Evolutionary conservation across 2,888 invertebrate genomes (phyloP), one percentile per base, ranked within the genome.

Genomic region (Brenthis ino): DNA sequence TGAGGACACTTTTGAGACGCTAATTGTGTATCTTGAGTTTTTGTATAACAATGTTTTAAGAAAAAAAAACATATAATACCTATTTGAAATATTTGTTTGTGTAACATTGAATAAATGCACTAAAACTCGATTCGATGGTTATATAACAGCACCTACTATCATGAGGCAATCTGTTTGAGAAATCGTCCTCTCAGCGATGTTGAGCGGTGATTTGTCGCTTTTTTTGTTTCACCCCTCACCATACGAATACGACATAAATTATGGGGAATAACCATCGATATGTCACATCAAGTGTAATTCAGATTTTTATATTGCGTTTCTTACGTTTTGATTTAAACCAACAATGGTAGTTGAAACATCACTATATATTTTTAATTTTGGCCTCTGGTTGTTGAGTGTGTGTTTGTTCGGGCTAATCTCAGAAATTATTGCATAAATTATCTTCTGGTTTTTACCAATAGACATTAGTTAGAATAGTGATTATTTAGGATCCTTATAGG

Each of bases 161-260:
- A 67, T 57, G 64, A 65, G 65, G 72, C 74, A 74, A 74, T 76
- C 71, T 70, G 65, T 67, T 50, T 75, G 75, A 76, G 72, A 74
- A 72, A 76, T 76, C 68, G 68, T 70, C 74, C 73, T 70, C 72
- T 75, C 68, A 72, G 72, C 68, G 67, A 64, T 69, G 64, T 57
- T 65, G 73, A 60, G 72, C 65, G 69, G 73, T 74, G 73, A 76
- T 76, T 76, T 76, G 76, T 76, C 71, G 73, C 68, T 69, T 70
- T 76, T 75, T 76, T 74, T 72, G 69, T 72, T 72, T 68, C 66
- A 64, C 70, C 68, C 71, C 70, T 64, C 65, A 66, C 14, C 50
- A 64, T 57, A 64, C 58, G 57, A 69, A 65, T 65, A 53, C 60
- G 57, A 61, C 61, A 71, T 69, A 69, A 71, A 69, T 71, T 71